Evolutionary conservation across 2,113 vertebrate species (phyloP).

Genomic region (Centropristis striata): DNA sequence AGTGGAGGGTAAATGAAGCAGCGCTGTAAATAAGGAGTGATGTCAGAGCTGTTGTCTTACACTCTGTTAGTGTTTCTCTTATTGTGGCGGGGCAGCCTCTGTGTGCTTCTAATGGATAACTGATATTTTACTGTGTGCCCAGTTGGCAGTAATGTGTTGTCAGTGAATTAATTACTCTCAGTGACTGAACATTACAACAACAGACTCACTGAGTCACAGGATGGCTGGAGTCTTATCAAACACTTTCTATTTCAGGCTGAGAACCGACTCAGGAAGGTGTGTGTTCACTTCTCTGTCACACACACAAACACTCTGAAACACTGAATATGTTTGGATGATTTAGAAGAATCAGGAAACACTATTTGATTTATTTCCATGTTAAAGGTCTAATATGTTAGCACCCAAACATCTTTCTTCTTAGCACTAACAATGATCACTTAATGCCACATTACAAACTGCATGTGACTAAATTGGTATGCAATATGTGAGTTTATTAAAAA

Average conservation of each 20-base stretch:
- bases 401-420: no score
- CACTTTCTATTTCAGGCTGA: constrained; percentile 28
- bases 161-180: constrained; percentile 49
- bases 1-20: not conserved
- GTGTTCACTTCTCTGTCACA: not conserved
- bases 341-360: not conserved
- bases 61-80: no score
- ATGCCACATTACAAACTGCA: no score
- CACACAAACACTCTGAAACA: not conserved
- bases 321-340: no score
- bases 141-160: not conserved
- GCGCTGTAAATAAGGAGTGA: not conserved
- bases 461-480: no score
- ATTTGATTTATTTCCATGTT: not conserved
- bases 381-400: no score
- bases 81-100: not conserved
- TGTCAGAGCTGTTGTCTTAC: not conserved
- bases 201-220: constrained; percentile 32
- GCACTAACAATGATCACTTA: no score
- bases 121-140: constrained; percentile 18
- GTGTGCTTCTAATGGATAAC: constrained; percentile 32
- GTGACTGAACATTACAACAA: constrained; percentile 45
- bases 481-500: no score
- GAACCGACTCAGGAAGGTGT: not conserved
- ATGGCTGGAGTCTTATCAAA: constrained; percentile 57